Conservation (phyloP, 1,140 invertebrate species). For the Probaryconus sp. region DNA sequence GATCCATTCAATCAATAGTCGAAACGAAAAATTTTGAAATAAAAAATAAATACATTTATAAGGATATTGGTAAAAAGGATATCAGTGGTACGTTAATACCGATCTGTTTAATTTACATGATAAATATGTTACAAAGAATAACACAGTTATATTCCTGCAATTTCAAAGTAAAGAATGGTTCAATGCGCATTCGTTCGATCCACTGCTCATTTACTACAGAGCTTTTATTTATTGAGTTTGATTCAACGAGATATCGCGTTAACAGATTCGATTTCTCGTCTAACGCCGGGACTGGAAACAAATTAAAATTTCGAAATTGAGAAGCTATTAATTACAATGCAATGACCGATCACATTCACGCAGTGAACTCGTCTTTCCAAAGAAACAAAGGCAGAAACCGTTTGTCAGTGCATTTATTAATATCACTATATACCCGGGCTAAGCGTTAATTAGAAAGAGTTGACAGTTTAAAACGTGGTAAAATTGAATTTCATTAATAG, state of each 20-base stretch:
- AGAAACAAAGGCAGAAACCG: constrained; percentile 16
- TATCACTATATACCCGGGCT: constrained; percentile 13
- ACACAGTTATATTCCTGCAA: too few relatives aligned
- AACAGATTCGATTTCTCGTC: constrained; percentile 2
- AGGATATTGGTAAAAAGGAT: too few relatives aligned
- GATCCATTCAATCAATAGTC: too few relatives aligned
- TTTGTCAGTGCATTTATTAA: constrained; percentile 21
- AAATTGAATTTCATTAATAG: too few relatives aligned
- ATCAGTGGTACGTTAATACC: too few relatives aligned
- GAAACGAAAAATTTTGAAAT: too few relatives aligned
- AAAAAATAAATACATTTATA: too few relatives aligned
- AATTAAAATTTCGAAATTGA: constrained; percentile 34
- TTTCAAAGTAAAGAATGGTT: constrained; percentile 8
- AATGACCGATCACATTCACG: constrained; percentile 31
- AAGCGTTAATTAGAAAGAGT: constrained; percentile 28
- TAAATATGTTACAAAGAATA: too few relatives aligned
- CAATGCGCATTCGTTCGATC: constrained; percentile 4
- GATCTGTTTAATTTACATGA: constrained; percentile 14
- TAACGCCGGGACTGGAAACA: constrained; percentile 1
- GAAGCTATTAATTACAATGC: constrained; percentile 14
- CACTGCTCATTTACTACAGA: neutral
- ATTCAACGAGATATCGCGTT: constrained; percentile 4
- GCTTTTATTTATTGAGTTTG: constrained; percentile 16
- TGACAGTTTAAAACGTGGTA: constrained; percentile 3
- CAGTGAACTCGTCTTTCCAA: constrained; percentile 19